Evolutionary conservation across 2,888 invertebrate species (phyloP).

Genomic region (Leptopilina syphax): DNA sequence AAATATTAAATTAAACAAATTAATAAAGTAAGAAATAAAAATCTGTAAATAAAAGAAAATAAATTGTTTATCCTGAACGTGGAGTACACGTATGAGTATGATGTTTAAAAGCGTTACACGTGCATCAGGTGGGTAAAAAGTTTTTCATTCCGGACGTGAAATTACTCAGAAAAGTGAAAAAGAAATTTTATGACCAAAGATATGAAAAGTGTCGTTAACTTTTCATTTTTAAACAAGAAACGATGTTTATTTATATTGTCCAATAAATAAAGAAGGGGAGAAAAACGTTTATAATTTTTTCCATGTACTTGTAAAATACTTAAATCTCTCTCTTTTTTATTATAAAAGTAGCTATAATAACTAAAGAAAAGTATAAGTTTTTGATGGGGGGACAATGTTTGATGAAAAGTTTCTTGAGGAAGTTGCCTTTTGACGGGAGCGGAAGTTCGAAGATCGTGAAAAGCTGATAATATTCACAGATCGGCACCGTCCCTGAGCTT

Average conservation of each 20-base stretch:
- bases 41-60: neutral
- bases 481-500: slow-evolving; percentile 48
- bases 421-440: neutral
- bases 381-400: neutral
- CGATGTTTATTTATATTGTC: neutral
- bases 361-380: neutral
- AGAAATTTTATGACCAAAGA: neutral
- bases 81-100: neutral
- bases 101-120: neutral
- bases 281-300: neutral
- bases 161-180: slow-evolving; percentile 3
- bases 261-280: neutral
- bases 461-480: slow-evolving; percentile 45
- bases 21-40: too few species aligned
- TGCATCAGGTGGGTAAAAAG: slow-evolving; percentile 13
- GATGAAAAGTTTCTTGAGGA: neutral
- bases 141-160: neutral
- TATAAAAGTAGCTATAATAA: too few species aligned
- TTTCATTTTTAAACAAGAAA: neutral
- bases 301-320: neutral
- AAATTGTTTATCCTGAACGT: neutral
- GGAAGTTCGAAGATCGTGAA: slow-evolving; percentile 44
- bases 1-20: too few species aligned
- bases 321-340: neutral
- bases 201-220: neutral